Evolutionary conservation across 2,113 vertebrate genomes (phyloP), one percentile per base, ranked within the genome.

Genomic region (Rhinolophus sinicus): DNA sequence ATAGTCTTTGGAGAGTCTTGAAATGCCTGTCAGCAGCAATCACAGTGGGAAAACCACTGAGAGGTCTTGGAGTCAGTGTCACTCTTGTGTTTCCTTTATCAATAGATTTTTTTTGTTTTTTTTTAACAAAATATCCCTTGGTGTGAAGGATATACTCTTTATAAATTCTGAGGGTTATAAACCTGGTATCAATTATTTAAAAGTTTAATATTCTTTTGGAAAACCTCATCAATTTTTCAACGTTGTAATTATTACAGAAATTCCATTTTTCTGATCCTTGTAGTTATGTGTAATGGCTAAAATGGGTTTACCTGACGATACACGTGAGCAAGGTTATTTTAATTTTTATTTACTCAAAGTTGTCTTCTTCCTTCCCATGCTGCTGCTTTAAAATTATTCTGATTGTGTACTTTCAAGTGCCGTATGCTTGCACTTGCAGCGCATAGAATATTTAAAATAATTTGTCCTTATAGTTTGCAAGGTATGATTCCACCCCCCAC

Each of bases 1-100:
- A 98, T 97, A 96, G 76, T 96, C 94, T 97, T 97, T 98, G 96
- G 97, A 95, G 97, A 96, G 97, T 98, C 98, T 96, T 98, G 93
- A 98, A 98, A 94, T 96, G 1, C 26, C 95, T 93, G 89, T 98
- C 97, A 97, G 88, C 78, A 93, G 92, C 85, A 81, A 78, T 97
- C 96, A 96, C 94, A 97, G 67, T 96, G 95, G 95, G 95, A 97
- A 89, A 88, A 88, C 96, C 93, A 95, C 92, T 73, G 92, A 83
- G 96, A 97, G 83, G 78, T 86, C 88, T 97, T 28, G 38, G 14
- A 7, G 22, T 83, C 22, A 26, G 2, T 7, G 30, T 50, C 9
- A 4, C 30, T 47, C 16, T 26, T 52, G 50, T 40, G 50, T 54
- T 85, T 90, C 22, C 30, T 3, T 90, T 81, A 33, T 67, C 40